Evolutionary conservation across 1,140 invertebrate species (phyloP), one percentile per base, ranked within the genome.

Genomic region (Paralvinella palmiformis): DNA sequence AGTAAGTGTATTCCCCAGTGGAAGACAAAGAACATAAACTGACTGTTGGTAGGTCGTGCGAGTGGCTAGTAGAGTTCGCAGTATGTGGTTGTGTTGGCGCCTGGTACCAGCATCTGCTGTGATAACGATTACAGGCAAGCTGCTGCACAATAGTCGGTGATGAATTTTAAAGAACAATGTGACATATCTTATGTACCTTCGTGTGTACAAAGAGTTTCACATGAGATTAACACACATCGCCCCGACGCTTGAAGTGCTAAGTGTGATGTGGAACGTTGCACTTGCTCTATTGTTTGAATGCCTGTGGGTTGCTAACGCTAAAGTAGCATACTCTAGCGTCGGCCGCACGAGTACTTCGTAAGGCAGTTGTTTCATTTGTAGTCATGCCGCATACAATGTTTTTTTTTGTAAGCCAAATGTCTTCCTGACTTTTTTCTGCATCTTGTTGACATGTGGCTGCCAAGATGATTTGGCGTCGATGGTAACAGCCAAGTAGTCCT

Each of bases 341-440:
- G n/a, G n/a, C n/a, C n/a, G n/a, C n/a, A n/a, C n/a, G n/a, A n/a
- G n/a, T n/a, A n/a, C n/a, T n/a, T n/a, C n/a, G n/a, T n/a, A n/a
- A n/a, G n/a, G n/a, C n/a, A n/a, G n/a, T n/a, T n/a, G n/a, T n/a
- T n/a, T n/a, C n/a, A n/a, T n/a, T n/a, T 52, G 48, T 1, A 29
- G 5, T 52, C 22, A 29, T n/a, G 48, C 48, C 48, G 48, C 48
- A 52, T 52, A 29, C 48, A 52, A 29, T 52, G n/a, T 52, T 52
- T 29, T 52, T 20, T 52, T 52, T 22, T 27, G 1, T 52, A 52
- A 52, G 48, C 48, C 48, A 20, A 22, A 29, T 52, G 48, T 52
- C 48, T 52, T 52, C 4, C 48, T 52, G 48, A 29, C 48, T 52
- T 52, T 52, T 22, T 52, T 52, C n/a, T 52, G 48, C 5, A 22